Percentiles rank a stretch among this genome's conserved stretches.
Evolutionary conservation across 2,888 invertebrate genomes (phyloP).

Genomic region (Lottia gigantea): DNA sequence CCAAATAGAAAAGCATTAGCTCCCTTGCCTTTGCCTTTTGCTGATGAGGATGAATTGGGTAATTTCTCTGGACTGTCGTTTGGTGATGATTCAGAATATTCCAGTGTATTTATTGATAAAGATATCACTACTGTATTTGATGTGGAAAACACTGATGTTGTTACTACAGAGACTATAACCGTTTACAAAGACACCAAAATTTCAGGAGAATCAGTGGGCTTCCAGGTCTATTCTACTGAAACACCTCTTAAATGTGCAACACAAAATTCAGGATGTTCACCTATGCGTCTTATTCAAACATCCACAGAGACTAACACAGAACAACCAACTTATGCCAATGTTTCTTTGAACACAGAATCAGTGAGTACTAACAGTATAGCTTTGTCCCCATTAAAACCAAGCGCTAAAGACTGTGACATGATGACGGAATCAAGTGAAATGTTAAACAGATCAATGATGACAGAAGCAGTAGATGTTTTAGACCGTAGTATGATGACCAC

Average conservation of each 20-base stretch:
- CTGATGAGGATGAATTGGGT: background rate
- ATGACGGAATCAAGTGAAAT: background rate
- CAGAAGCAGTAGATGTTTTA: constrained; percentile 12
- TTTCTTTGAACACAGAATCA: background rate
- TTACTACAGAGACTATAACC: background rate
- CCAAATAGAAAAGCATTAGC: background rate
- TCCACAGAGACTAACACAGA: background rate
- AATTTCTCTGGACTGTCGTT: too few species aligned
- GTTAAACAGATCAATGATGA: constrained; percentile 12
- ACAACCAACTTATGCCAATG: background rate
- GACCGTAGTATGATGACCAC: constrained; percentile 26
- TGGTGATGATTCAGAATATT: background rate
- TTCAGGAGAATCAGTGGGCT: too few species aligned
- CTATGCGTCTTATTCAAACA: background rate
- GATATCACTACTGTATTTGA: too few species aligned
- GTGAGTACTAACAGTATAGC: background rate
- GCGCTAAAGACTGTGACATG: constrained; percentile 11
- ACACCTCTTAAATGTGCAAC: background rate
- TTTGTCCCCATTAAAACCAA: constrained; percentile 5
- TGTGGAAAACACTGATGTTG: background rate
- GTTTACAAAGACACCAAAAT: too few species aligned
- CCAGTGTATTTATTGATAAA: background rate
- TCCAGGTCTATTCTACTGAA: too few species aligned
- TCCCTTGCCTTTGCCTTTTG: background rate
- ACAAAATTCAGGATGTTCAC: background rate